Conservation (phyloP, 2,888 invertebrate genomes). For the Sphaerophoria taeniata region DNA sequence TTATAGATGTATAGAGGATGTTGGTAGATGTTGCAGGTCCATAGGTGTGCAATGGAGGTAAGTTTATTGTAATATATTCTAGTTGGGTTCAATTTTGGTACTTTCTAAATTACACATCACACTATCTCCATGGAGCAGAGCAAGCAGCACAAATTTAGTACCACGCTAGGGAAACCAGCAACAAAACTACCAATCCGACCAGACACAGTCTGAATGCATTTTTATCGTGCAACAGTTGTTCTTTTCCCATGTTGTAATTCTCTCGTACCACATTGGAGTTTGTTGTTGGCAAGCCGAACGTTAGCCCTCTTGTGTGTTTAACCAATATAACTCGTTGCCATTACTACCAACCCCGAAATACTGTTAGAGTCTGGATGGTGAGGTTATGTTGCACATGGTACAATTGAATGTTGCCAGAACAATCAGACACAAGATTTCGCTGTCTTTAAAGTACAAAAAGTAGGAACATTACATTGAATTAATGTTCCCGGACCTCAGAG, state of each 20-base stretch:
- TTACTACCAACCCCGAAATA: background rate
- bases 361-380: background rate
- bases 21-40: background rate
- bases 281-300: constrained; percentile 20
- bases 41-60: background rate
- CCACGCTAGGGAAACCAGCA: background rate
- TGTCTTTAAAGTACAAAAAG: background rate
- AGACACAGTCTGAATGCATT: constrained; percentile 69
- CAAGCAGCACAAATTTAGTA: constrained; percentile 57
- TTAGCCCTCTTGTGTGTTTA: constrained; percentile 37
- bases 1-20: background rate
- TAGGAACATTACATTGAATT: too few species aligned
- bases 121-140: constrained; percentile 14
- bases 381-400: constrained; percentile 44
- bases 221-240: constrained; percentile 75
- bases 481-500: too few species aligned
- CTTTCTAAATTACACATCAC: constrained; percentile 68
- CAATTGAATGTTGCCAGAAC: constrained; percentile 21
- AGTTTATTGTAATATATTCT: background rate
- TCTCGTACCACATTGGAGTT: constrained; percentile 1
- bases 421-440: background rate
- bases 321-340: constrained; percentile 34
- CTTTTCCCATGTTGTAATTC: constrained; percentile 71
- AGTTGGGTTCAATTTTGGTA: constrained; percentile 30
- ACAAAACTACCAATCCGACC: constrained; percentile 15